Evolutionary conservation across 2,113 vertebrate genomes (phyloP).

Genomic region (Thunnus thynnus): DNA sequence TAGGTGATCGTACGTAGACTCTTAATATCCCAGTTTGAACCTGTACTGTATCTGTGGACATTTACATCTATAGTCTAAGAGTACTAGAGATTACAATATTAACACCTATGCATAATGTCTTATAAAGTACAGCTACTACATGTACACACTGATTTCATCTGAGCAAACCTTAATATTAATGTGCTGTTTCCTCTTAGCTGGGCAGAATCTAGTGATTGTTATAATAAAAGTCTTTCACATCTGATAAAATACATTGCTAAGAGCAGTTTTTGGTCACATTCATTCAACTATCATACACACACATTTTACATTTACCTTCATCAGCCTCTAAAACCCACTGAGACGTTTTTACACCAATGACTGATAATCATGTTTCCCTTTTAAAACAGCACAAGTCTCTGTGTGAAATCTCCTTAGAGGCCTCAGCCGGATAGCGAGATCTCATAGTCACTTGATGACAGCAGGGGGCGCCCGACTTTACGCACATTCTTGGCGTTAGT

Average conservation of each 20-base stretch:
- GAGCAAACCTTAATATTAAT: slow-evolving; percentile 52
- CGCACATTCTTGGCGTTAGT: slow-evolving; percentile 93
- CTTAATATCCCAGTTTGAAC: slow-evolving; percentile 44
- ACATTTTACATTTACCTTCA: slow-evolving; percentile 40
- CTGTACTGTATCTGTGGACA: slow-evolving; percentile 55
- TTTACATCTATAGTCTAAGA: slow-evolving; percentile 75
- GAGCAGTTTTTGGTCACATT: slow-evolving; percentile 68
- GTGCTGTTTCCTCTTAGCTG: slow-evolving; percentile 39
- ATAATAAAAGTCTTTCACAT: slow-evolving; percentile 72
- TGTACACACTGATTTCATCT: slow-evolving; percentile 62
- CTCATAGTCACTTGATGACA: slow-evolving; percentile 94
- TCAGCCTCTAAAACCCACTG: slow-evolving; percentile 51
- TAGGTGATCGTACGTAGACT: slow-evolving; percentile 45
- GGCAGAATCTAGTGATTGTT: slow-evolving; percentile 65
- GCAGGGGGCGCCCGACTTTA: slow-evolving; percentile 89
- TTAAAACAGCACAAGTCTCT: slow-evolving; percentile 41
- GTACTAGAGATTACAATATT: slow-evolving; percentile 75
- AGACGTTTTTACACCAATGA: slow-evolving; percentile 30
- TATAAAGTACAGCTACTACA: slow-evolving; percentile 82
- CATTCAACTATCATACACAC: slow-evolving; percentile 64
- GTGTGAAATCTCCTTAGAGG: not conserved
- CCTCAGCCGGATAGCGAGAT: slow-evolving; percentile 93
- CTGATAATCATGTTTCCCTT: slow-evolving; percentile 40
- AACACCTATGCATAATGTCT: slow-evolving; percentile 73
- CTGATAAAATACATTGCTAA: slow-evolving; percentile 71